Percentiles rank a stretch among this genome's conserved stretches.
These are phyloP conservation scores for Oreortyx pictus DNA, from an alignment of 2,797 vertebrate genomes.

Conservation along the genomic window DNA sequence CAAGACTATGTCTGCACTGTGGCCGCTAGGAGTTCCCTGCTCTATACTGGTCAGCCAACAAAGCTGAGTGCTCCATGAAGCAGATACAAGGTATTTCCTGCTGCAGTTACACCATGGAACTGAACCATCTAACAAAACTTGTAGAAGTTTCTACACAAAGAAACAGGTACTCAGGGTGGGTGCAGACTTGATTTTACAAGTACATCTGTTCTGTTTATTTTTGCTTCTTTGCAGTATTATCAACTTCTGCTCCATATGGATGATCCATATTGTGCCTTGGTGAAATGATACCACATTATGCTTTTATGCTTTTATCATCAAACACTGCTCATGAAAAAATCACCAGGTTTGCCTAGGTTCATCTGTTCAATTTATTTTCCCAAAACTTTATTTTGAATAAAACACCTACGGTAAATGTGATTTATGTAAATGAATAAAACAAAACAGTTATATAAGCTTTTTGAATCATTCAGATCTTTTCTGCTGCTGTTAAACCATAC, in stretches of 20 bases:
- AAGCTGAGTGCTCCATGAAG: fast-evolving
- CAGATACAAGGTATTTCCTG: neutral
- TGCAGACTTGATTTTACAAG: conserved; percentile 82
- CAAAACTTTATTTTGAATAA: conserved; percentile 85
- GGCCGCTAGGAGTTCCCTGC: neutral
- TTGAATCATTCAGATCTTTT: conserved; percentile 77
- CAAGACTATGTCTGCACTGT: fast-evolving
- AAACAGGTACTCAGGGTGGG: conserved; percentile 80
- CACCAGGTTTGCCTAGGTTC: conserved; percentile 84
- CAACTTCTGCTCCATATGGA: conserved; percentile 85
- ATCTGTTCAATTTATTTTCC: conserved; percentile 84
- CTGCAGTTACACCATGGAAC: conserved; percentile 32
- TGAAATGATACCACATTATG: conserved; percentile 83
- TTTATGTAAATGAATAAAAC: conserved; percentile 84
- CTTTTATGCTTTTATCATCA: conserved; percentile 86
- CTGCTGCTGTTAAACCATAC: conserved; percentile 66
- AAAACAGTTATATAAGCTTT: conserved; percentile 80
- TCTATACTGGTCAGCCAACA: fast-evolving
- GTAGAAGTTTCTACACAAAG: conserved; percentile 75
- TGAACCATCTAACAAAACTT: conserved; percentile 61
- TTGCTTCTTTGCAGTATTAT: conserved; percentile 82
- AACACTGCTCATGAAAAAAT: conserved; percentile 84
- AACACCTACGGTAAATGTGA: conserved; percentile 84
- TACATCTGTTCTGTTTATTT: conserved; percentile 87
- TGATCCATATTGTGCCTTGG: conserved; percentile 84